phyloP scores from a whole-genome alignment of 2,113 vertebrate species.

The Trachemys scripta region DNA sequence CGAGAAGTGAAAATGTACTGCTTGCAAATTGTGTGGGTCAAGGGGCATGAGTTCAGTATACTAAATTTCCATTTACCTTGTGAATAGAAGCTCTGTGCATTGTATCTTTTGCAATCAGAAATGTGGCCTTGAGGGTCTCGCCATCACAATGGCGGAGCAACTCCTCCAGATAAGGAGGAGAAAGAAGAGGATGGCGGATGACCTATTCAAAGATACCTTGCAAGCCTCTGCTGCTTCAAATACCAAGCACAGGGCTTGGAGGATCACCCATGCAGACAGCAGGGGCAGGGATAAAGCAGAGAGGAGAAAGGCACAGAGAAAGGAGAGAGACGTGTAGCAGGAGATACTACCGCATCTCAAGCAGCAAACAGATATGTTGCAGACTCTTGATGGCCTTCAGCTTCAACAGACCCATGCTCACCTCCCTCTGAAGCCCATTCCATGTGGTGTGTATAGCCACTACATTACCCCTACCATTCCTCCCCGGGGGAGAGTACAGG shows the following conservation, averaged over 20 bases:
- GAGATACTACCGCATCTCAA: not conserved
- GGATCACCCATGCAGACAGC: not conserved
- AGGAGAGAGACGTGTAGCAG: not conserved
- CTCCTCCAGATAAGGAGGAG: not conserved
- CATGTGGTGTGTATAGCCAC: fast-evolving
- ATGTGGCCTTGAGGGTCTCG: not conserved
- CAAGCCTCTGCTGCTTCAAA: not conserved
- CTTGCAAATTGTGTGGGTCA: not conserved
- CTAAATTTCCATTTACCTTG: not conserved
- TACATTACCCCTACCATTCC: not conserved
- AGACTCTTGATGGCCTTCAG: not conserved
- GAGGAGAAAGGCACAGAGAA: not conserved
- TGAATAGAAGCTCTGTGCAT: not conserved
- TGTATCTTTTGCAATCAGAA: not conserved
- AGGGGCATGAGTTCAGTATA: not conserved
- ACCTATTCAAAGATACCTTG: not conserved
- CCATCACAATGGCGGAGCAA: not conserved
- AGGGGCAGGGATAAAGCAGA: not conserved
- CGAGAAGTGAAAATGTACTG: not conserved
- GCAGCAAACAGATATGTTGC: not conserved
- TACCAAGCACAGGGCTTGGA: not conserved
- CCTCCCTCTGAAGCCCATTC: not conserved
- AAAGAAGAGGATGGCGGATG: not conserved
- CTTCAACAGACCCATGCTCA: not conserved
- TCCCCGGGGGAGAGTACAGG: not conserved